phyloP scores from a whole-genome alignment of 1,140 invertebrate species.

The Phortica variegata region DNA sequence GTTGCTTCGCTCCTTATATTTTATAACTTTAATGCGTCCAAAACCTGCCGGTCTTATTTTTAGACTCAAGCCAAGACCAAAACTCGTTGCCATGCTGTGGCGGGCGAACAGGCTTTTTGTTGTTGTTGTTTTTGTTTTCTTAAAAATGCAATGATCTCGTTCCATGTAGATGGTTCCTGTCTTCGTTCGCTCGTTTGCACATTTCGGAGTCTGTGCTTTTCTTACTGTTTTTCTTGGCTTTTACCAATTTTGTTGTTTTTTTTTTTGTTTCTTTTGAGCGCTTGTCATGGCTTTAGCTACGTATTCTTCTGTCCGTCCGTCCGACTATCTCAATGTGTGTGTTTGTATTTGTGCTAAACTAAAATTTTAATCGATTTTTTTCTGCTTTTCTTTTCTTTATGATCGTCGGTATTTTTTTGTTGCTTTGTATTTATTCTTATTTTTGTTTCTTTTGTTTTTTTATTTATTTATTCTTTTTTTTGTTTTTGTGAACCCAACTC shows the following conservation, averaged over 20 bases:
- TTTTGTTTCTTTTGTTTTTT: too few species aligned
- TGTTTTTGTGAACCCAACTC: too few species aligned
- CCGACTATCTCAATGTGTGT: constrained; percentile 5
- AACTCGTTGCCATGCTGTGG: constrained; percentile 48
- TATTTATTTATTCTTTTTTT: too few species aligned
- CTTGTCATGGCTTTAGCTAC: constrained; percentile 5
- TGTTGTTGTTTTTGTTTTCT: constrained; percentile 4
- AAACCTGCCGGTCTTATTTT: constrained; percentile 50
- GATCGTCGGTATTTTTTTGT: too few species aligned
- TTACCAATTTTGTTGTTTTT: constrained; percentile 18
- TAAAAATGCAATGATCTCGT: constrained; percentile 48
- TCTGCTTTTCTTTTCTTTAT: constrained; percentile 22
- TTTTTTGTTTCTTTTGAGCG: too few species aligned
- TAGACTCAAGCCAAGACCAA: constrained; percentile 42
- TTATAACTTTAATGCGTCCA: constrained; percentile 27
- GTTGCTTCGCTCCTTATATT: too few species aligned
- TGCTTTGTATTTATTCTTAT: constrained; percentile 36
- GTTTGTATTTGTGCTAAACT: constrained; percentile 4
- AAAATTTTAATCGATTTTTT: constrained; percentile 43
- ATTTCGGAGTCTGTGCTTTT: neutral
- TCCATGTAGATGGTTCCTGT: constrained; percentile 19
- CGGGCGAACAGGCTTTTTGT: constrained; percentile 28
- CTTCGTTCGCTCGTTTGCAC: neutral
- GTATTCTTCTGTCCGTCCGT: constrained; percentile 11
- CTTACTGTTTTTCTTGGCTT: constrained; percentile 3